A percentile compares a stretch with the other conserved stretches of the same genome.
phyloP scores from a whole-genome alignment of 2,888 invertebrate genomes.

The Eulithis testata region DNA sequence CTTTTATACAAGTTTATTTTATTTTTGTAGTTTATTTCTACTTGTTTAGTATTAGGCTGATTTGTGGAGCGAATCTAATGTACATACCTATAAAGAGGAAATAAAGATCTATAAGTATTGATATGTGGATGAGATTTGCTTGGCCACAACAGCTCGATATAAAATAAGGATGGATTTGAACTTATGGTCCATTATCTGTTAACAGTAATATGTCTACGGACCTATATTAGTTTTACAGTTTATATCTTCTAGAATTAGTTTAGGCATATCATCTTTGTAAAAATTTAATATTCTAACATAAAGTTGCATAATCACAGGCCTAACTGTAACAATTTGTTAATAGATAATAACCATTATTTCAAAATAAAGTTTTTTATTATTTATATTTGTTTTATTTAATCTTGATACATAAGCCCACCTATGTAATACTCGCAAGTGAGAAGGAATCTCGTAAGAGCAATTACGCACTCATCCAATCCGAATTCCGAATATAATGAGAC shows the following conservation, averaged over 20 bases:
- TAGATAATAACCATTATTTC: conserved; percentile 84
- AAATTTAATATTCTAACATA: conserved; percentile 71
- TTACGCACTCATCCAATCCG: too few species aligned
- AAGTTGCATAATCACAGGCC: conserved; percentile 75
- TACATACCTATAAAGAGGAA: not conserved
- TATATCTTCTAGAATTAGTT: conserved; percentile 59
- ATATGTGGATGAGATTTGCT: conserved; percentile 19
- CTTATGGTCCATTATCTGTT: conserved; percentile 82
- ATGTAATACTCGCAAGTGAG: too few species aligned
- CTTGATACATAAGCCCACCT: not conserved
- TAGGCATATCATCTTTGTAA: conserved; percentile 81
- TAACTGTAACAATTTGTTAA: conserved; percentile 81
- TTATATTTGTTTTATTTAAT: conserved; percentile 40
- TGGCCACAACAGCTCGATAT: conserved; percentile 47
- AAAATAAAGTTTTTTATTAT: conserved; percentile 80
- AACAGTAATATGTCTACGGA: conserved; percentile 57
- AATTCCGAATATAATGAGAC: too few species aligned
- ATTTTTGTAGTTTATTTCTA: conserved; percentile 76
- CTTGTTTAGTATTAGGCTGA: conserved; percentile 60
- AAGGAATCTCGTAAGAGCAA: too few species aligned
- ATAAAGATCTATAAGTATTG: conserved; percentile 15
- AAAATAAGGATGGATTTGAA: conserved; percentile 67
- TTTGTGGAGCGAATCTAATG: conserved; percentile 26
- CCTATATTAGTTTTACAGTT: conserved; percentile 43
- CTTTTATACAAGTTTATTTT: conserved; percentile 75